Evolutionary conservation across 2,797 vertebrate species (phyloP).

Genomic region (Paedocypris micromegethes): DNA sequence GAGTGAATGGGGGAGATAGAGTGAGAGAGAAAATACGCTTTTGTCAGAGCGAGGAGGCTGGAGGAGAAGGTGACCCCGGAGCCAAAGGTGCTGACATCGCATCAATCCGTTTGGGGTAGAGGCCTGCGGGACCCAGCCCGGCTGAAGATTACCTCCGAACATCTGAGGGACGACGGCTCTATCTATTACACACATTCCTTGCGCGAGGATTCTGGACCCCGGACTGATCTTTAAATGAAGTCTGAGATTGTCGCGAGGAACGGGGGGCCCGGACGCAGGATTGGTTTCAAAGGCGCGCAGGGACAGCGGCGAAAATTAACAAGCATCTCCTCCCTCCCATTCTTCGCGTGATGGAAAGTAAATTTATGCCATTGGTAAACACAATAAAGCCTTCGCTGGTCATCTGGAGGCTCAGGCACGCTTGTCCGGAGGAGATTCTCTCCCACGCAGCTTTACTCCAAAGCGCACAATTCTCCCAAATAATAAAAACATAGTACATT

Average conservation of each 20-base stretch:
- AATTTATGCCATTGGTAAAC: slow-evolving; percentile 73
- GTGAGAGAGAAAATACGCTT: slow-evolving; percentile 72
- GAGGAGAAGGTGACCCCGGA: slow-evolving; percentile 86
- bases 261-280: slow-evolving; percentile 46
- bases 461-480: slow-evolving; percentile 54
- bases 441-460: slow-evolving; percentile 71
- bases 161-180: slow-evolving; percentile 79
- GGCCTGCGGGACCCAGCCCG: slow-evolving; percentile 81
- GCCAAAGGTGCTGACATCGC: slow-evolving; percentile 97
- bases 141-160: slow-evolving; percentile 92
- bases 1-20: slow-evolving; percentile 42
- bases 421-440: slow-evolving; percentile 68
- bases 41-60: slow-evolving; percentile 86
- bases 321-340: slow-evolving; percentile 57
- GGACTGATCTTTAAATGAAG: slow-evolving; percentile 81
- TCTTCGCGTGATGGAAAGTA: slow-evolving; percentile 68
- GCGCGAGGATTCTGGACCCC: slow-evolving; percentile 48
- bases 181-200: slow-evolving; percentile 78
- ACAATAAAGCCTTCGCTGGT: slow-evolving; percentile 70
- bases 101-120: slow-evolving; percentile 96
- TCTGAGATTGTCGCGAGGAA: slow-evolving; percentile 76
- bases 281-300: slow-evolving; percentile 64
- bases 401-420: slow-evolving; percentile 67
- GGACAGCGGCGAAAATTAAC: slow-evolving; percentile 65
- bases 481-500: slow-evolving; percentile 1